A percentile compares a stretch with the other conserved stretches of the same genome.
Evolutionary conservation across 2,113 vertebrate genomes (phyloP).

Genomic region (Numida meleagris): DNA sequence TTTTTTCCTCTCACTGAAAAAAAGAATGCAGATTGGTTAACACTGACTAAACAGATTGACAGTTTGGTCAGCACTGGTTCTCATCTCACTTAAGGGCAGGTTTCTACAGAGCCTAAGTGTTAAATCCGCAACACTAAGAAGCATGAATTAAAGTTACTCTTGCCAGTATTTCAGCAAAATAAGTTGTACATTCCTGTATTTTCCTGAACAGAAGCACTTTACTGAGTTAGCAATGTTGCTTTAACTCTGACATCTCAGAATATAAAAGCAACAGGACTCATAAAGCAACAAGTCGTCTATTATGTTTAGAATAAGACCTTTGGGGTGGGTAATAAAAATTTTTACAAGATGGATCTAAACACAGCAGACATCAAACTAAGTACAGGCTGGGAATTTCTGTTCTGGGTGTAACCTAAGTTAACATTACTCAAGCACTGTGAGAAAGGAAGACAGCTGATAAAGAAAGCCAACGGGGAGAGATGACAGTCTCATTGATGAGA

Average conservation of each 20-base stretch:
- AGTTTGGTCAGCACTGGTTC: background rate
- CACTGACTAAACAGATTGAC: background rate
- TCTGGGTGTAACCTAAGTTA: background rate
- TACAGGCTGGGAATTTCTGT: background rate
- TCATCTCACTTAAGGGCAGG: background rate
- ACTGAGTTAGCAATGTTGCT: background rate
- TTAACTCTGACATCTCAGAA: background rate
- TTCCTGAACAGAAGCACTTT: background rate
- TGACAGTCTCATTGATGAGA: background rate
- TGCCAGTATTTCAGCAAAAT: background rate
- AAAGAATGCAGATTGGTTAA: background rate
- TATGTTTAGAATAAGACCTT: background rate
- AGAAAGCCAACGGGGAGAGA: background rate
- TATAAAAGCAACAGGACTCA: background rate
- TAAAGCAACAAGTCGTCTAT: background rate
- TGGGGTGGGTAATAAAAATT: background rate
- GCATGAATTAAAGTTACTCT: background rate
- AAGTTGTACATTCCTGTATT: background rate
- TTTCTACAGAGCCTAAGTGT: background rate
- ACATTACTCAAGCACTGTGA: background rate
- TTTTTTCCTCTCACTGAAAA: background rate
- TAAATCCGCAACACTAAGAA: background rate
- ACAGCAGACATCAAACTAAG: background rate
- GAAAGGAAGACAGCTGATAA: background rate
- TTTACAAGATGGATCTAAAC: background rate